Evolutionary conservation across 2,113 vertebrate species (phyloP), one percentile per base, ranked within the genome.

Genomic region (Guaruba guarouba): DNA sequence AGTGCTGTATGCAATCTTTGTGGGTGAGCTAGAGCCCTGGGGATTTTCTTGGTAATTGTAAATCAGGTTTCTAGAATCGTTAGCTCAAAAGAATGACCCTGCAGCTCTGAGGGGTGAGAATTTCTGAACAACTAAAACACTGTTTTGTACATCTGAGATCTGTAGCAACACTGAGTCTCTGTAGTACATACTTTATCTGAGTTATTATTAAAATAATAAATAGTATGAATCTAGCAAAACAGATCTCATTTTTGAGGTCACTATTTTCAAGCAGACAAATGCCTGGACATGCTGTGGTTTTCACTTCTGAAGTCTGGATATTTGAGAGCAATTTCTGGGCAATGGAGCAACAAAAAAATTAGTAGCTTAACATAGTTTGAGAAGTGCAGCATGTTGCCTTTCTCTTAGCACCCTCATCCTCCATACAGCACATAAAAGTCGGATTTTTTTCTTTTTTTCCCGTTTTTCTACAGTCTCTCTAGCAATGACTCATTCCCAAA

Each of bases 401-500:
- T 92, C 90, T 92, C 90, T 92, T 80, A 94, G 27, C 85, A 94
- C 71, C 48, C 10, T 6, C 82, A 80, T 90, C 85, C 51, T 92
- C 61, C 70, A 10, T 92, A n/a, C 41, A 67, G 63, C 59, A 31
- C 46, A 48, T 67, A 77, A 70, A 54, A 83, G 83, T 96, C 41
- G 74, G 79, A 7, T 80, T 22, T 67, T 75, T 93, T 93, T 90
- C 81, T 68, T 46, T 59, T 59, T 35, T 35, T 24, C 57, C 14
- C 17, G 7, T 88, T 96, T 94, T 90, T 35, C 79, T 81, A 24
- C 84, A 78, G 54, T 82, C 75, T 92, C 64, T 91, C 35, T 69
- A 66, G 82, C 68, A 92, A 1, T 96, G 96, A 96, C 82, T 96
- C 96, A 96, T 86, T 94, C 88, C 92, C 85, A 95, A 96, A 94